Conservation (phyloP, 2,888 invertebrate species). For the Andrena hattorfiana region DNA sequence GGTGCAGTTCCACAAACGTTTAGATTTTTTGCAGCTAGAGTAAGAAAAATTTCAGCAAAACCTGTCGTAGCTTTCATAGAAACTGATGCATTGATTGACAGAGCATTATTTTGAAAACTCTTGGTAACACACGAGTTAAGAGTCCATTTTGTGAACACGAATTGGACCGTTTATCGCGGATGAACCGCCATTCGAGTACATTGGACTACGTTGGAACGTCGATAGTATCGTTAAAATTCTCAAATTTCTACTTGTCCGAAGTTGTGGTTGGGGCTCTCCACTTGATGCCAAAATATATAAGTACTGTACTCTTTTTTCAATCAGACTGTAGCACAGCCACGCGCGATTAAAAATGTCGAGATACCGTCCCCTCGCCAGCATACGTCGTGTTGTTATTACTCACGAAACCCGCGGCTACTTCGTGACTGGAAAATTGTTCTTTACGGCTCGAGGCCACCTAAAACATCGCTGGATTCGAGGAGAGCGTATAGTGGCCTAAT, state of each 20-base stretch:
- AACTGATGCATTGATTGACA: too few species aligned
- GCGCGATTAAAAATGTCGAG: conserved; percentile 8
- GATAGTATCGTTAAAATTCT: neutral
- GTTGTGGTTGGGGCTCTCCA: neutral
- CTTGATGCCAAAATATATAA: too few species aligned
- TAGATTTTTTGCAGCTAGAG: too few species aligned
- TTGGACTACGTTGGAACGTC: too few species aligned
- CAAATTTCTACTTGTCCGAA: neutral
- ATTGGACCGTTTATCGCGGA: too few species aligned
- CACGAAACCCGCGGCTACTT: neutral
- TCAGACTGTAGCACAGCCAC: neutral
- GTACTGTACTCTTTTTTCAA: neutral
- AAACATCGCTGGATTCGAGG: neutral
- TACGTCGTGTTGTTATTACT: conserved; percentile 13
- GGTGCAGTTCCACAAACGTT: too few species aligned
- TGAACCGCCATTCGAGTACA: too few species aligned
- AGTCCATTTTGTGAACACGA: too few species aligned
- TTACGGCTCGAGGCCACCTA: neutral
- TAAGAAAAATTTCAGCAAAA: too few species aligned
- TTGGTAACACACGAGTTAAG: too few species aligned
- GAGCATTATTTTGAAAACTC: too few species aligned
- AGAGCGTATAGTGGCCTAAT: conserved; percentile 10
- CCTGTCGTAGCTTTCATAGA: too few species aligned
- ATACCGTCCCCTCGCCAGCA: neutral
- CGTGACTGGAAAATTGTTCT: conserved; percentile 27